A percentile compares a stretch with the other conserved stretches of the same genome.
phyloP scores from a whole-genome alignment of 2,113 vertebrate genomes.

The Cryptomyrus ogoouensis region DNA sequence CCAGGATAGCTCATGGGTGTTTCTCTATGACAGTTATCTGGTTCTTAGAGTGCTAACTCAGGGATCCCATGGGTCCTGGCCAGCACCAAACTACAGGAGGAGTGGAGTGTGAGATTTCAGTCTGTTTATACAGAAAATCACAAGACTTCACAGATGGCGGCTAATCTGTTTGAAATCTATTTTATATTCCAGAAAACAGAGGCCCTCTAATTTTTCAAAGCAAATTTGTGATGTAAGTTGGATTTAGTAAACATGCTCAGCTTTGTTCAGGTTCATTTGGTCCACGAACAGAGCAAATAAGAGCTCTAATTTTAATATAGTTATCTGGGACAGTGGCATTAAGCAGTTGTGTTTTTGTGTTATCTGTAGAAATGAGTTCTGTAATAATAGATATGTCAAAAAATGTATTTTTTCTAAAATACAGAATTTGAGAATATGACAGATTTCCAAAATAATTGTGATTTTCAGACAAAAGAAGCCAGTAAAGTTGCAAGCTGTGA shows the following conservation, averaged over 20 bases:
- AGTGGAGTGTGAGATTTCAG: neutral
- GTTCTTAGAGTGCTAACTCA: neutral
- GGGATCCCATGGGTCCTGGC: neutral
- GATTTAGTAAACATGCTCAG: neutral
- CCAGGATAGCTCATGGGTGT: neutral
- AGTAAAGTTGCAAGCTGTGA: neutral
- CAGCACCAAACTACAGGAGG: neutral
- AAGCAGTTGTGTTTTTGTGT: slow-evolving; percentile 51
- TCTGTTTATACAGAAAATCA: neutral
- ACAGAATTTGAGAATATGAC: neutral
- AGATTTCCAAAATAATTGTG: neutral
- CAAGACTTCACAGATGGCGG: neutral
- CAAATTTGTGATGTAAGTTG: neutral
- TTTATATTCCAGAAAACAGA: neutral
- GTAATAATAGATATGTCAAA: neutral
- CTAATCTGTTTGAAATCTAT: neutral
- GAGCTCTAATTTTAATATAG: slow-evolving; percentile 8
- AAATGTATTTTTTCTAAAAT: neutral
- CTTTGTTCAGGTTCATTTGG: slow-evolving; percentile 4
- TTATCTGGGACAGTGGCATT: neutral
- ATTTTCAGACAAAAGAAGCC: neutral
- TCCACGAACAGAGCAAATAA: neutral
- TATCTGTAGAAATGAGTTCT: neutral
- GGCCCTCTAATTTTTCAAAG: neutral
- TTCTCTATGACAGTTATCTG: neutral